Evolutionary conservation across 2,888 invertebrate genomes (phyloP).

Genomic region (Horisme vitalbata): DNA sequence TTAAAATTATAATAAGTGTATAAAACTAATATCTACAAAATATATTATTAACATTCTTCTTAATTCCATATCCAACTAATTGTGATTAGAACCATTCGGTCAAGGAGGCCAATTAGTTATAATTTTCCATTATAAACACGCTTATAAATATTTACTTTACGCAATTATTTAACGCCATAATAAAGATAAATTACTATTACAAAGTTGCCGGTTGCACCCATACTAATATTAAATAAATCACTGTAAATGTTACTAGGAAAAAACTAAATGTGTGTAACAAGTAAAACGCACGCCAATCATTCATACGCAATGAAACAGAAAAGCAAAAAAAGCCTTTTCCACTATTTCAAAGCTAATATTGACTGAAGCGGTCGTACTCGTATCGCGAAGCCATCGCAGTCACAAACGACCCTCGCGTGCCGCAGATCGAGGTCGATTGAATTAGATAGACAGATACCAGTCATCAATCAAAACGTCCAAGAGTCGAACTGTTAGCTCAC

Average conservation of each 20-base stretch:
- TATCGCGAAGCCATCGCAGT: slow-evolving; percentile 47
- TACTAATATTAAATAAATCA: slow-evolving; percentile 4
- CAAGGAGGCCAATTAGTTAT: slow-evolving; percentile 5
- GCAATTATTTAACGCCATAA: slow-evolving; percentile 13
- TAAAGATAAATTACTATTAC: slow-evolving; percentile 6
- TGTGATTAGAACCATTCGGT: background rate
- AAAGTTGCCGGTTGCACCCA: slow-evolving; percentile 6
- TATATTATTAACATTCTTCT: too few relatives aligned
- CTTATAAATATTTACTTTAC: slow-evolving; percentile 9
- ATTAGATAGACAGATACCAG: slow-evolving; percentile 64
- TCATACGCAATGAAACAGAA: slow-evolving; percentile 15
- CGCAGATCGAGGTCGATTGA: slow-evolving; percentile 58
- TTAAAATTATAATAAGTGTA: too few relatives aligned
- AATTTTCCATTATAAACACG: slow-evolving; percentile 8
- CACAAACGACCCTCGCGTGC: slow-evolving; percentile 64
- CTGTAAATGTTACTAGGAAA: slow-evolving; percentile 1
- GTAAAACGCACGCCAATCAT: slow-evolving; percentile 1
- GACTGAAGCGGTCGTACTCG: slow-evolving; percentile 26
- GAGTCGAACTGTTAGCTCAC: slow-evolving; percentile 43
- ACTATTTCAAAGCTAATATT: slow-evolving; percentile 33
- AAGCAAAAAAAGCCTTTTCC: slow-evolving; percentile 27
- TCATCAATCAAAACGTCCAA: slow-evolving; percentile 66
- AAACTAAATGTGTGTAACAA: slow-evolving; percentile 6
- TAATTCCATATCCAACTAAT: too few relatives aligned
- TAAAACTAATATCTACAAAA: too few relatives aligned